Conservation (phyloP, 2,113 vertebrate species). For the Lichenostomus cassidix region DNA sequence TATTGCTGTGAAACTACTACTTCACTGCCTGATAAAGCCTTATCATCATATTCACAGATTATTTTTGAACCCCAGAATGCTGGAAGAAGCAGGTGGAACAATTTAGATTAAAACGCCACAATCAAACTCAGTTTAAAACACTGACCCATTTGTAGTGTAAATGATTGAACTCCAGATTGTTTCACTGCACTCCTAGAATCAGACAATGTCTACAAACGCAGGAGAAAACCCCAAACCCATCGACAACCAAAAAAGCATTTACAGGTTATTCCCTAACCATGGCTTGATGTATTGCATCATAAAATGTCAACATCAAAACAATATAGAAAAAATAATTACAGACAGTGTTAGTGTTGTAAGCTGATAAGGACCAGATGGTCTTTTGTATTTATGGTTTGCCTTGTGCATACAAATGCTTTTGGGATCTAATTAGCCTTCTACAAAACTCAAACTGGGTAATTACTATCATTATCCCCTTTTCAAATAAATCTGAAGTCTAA, state of each 20-base stretch:
- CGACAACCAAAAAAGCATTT: slow-evolving; percentile 7
- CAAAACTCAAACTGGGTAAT: slow-evolving; percentile 88
- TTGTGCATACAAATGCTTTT: slow-evolving; percentile 83
- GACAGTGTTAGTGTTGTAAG: slow-evolving; percentile 77
- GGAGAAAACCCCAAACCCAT: background rate
- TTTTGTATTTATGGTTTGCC: slow-evolving; percentile 81
- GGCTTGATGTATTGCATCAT: slow-evolving; percentile 64
- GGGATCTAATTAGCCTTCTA: slow-evolving; percentile 86
- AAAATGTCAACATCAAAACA: slow-evolving; percentile 82
- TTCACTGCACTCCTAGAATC: background rate
- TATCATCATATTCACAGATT: background rate
- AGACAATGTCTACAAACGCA: background rate
- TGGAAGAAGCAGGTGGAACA: background rate
- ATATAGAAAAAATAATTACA: slow-evolving; percentile 83
- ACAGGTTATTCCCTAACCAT: slow-evolving; percentile 71
- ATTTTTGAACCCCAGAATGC: background rate
- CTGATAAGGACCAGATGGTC: slow-evolving; percentile 85
- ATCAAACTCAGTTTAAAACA: background rate
- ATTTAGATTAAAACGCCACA: background rate
- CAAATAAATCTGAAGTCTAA: slow-evolving; percentile 88
- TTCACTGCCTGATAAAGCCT: background rate
- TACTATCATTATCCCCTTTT: slow-evolving; percentile 87
- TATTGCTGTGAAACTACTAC: background rate
- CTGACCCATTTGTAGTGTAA: background rate
- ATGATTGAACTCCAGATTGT: background rate